These are phyloP conservation scores for Odontesthes bonariensis DNA, from an alignment of 2,113 vertebrate species.

Conservation along the genomic window DNA sequence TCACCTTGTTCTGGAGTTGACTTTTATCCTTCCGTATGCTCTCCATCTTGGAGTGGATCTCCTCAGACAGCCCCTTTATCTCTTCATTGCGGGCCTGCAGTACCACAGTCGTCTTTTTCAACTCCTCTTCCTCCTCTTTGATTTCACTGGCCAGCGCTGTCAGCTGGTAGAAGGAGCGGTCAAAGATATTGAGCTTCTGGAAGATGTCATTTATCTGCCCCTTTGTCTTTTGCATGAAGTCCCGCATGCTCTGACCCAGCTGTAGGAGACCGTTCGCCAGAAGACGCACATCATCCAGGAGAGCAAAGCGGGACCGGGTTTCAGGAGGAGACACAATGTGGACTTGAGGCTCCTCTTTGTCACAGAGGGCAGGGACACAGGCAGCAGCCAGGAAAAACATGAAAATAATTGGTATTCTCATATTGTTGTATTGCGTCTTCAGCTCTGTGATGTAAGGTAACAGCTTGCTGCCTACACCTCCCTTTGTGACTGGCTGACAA, in stretches of 20 bases:
- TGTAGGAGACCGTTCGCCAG: conserved; percentile 92
- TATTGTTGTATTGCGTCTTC: conserved; percentile 56
- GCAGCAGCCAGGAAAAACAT: conserved; percentile 71
- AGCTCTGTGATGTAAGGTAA: not conserved
- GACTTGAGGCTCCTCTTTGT: conserved; percentile 43
- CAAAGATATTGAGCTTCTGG: conserved; percentile 92
- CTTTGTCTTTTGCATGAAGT: conserved; percentile 94
- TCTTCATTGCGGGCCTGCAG: conserved; percentile 90
- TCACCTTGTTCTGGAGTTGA: conserved; percentile 88
- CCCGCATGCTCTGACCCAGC: conserved; percentile 91
- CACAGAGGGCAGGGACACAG: conserved; percentile 71
- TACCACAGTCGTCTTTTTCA: conserved; percentile 88
- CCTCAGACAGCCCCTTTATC: conserved; percentile 88
- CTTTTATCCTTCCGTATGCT: conserved; percentile 87
- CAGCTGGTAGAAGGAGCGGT: conserved; percentile 89
- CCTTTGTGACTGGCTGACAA: conserved; percentile 17
- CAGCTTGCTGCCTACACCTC: conserved; percentile 8
- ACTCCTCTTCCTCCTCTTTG: conserved; percentile 91
- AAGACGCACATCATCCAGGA: conserved; percentile 91
- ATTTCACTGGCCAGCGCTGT: conserved; percentile 89
- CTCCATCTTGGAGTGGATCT: conserved; percentile 90
- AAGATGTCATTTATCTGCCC: conserved; percentile 93
- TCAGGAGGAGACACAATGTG: conserved; percentile 66
- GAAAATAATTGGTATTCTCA: conserved; percentile 74
- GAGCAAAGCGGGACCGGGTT: conserved; percentile 86